These are phyloP conservation scores for Hoplostethus atlanticus DNA, from an alignment of 2,797 vertebrate genomes.

Conservation along the genomic window DNA sequence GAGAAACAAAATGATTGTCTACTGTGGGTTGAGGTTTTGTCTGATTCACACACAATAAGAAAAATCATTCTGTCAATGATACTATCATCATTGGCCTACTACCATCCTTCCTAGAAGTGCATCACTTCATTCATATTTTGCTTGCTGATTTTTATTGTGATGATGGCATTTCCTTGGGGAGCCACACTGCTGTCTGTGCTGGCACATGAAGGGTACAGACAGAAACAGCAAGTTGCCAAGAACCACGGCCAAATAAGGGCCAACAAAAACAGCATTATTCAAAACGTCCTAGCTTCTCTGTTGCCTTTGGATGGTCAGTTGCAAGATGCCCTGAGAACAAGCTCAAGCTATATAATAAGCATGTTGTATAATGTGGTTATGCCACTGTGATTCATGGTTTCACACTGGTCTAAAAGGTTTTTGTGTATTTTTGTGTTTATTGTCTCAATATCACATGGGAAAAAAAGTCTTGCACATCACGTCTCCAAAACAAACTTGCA, in stretches of 20 bases:
- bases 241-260: constrained; percentile 33
- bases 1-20: background rate
- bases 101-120: background rate
- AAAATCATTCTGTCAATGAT: background rate
- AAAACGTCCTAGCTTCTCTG: constrained; percentile 37
- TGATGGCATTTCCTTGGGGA: constrained; percentile 34
- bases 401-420: no score
- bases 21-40: background rate
- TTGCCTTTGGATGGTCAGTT: constrained; percentile 23
- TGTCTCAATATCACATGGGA: no score
- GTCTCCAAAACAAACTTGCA: no score
- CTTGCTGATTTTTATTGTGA: constrained; percentile 13
- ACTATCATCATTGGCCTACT: background rate
- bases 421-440: no score
- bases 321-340: background rate
- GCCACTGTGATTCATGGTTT: background rate
- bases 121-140: constrained; percentile 1
- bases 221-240: constrained; percentile 15
- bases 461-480: no score
- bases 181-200: constrained; percentile 39
- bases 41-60: background rate
- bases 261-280: constrained; percentile 42
- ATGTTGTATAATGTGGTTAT: background rate
- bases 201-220: constrained; percentile 46
- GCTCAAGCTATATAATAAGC: background rate